Evolutionary conservation across 2,797 vertebrate genomes (phyloP).

Genomic region (Lutjanus campechanus): DNA sequence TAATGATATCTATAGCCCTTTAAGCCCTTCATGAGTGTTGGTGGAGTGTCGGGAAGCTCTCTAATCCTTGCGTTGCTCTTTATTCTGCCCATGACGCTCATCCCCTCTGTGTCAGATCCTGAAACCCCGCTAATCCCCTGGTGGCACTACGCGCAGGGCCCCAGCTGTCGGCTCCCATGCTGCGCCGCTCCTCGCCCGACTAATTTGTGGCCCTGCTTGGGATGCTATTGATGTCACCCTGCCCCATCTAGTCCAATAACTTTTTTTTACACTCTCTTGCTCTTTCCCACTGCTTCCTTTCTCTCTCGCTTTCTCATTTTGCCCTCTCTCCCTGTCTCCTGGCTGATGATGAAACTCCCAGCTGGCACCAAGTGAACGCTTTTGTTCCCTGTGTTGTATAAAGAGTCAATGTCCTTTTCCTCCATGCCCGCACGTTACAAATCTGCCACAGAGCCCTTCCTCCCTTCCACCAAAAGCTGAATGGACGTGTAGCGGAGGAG

Average conservation of each 20-base stretch:
- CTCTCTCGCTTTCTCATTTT: constrained; percentile 35
- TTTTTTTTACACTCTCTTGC: constrained; percentile 48
- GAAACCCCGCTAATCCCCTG: constrained; percentile 80
- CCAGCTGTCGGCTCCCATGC: constrained; percentile 81
- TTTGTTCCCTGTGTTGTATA: constrained; percentile 73
- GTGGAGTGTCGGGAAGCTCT: constrained; percentile 77
- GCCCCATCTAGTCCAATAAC: constrained; percentile 67
- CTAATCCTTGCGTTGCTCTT: constrained; percentile 81
- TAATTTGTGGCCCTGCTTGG: constrained; percentile 82
- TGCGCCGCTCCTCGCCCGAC: constrained; percentile 58
- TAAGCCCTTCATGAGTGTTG: constrained; percentile 81
- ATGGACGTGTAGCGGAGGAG: constrained; percentile 59
- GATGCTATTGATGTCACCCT: constrained; percentile 77
- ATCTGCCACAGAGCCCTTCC: constrained; percentile 57
- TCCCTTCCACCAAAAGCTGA: constrained; percentile 55
- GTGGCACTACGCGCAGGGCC: constrained; percentile 67
- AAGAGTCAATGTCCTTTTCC: constrained; percentile 62
- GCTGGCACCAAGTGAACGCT: constrained; percentile 60
- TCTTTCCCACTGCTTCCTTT: constrained; percentile 42
- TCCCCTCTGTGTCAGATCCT: constrained; percentile 79
- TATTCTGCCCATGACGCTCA: constrained; percentile 80
- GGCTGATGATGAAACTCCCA: constrained; percentile 71
- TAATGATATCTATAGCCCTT: constrained; percentile 78
- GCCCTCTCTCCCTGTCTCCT: constrained; percentile 25
- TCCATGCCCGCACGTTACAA: constrained; percentile 57